A percentile compares a stretch with the other conserved stretches of the same genome.
Conservation (phyloP, 2,888 invertebrate species). For the Spisula solida region DNA sequence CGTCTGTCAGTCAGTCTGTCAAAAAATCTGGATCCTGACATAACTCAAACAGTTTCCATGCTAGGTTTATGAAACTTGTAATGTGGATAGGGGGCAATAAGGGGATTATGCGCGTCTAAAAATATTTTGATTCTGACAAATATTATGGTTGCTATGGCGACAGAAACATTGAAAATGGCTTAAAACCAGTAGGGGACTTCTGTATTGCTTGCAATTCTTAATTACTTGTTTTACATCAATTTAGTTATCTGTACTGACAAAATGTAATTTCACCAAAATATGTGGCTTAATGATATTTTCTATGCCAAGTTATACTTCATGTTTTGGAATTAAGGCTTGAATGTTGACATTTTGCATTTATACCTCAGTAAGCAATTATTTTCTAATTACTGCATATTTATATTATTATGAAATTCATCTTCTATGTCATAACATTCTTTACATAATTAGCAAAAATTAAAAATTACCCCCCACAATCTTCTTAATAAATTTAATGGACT, state of each 20-base stretch:
- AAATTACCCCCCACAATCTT: neutral
- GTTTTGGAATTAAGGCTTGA: neutral
- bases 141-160: no score
- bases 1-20: no score
- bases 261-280: neutral
- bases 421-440: neutral
- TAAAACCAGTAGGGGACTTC: no score
- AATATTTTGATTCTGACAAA: no score
- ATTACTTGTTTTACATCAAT: neutral
- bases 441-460: constrained; percentile 9
- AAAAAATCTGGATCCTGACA: no score
- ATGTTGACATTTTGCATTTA: neutral
- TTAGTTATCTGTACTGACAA: neutral
- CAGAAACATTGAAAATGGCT: no score
- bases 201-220: no score
- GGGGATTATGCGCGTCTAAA: no score
- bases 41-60: no score
- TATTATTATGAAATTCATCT: constrained; percentile 7
- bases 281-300: neutral
- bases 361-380: neutral
- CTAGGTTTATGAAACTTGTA: no score
- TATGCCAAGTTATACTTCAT: neutral
- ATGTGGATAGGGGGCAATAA: no score
- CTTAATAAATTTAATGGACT: neutral
- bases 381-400: neutral